Evolutionary conservation across 2,797 vertebrate species (phyloP).

Genomic region (Eulemur albifrons): DNA sequence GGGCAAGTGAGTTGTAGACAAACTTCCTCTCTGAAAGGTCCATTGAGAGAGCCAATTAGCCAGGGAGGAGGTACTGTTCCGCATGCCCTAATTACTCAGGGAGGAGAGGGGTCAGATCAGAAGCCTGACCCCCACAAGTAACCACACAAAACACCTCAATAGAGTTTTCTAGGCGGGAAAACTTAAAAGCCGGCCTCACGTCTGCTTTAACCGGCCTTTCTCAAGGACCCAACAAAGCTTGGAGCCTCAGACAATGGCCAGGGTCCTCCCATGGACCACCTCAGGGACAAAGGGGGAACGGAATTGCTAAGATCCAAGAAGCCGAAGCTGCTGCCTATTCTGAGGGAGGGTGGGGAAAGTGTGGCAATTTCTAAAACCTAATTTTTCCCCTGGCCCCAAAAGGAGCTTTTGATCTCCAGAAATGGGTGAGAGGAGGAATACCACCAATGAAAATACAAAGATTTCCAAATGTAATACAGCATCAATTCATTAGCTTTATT

Average conservation of each 20-base stretch:
- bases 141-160: slow-evolving; percentile 74
- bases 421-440: background rate
- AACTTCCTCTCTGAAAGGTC: slow-evolving; percentile 54
- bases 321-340: slow-evolving; percentile 22
- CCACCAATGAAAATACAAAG: slow-evolving; percentile 32
- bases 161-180: slow-evolving; percentile 72
- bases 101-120: slow-evolving; percentile 70
- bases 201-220: slow-evolving; percentile 68
- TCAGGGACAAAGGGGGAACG: slow-evolving; percentile 64
- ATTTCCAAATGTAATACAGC: background rate
- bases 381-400: slow-evolving; percentile 72
- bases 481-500: slow-evolving; percentile 8
- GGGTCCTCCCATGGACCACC: slow-evolving; percentile 76
- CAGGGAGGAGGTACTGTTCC: slow-evolving; percentile 70
- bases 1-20: slow-evolving; percentile 49
- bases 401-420: slow-evolving; percentile 69
- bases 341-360: slow-evolving; percentile 59
- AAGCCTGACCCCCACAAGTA: slow-evolving; percentile 69
- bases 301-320: slow-evolving; percentile 59
- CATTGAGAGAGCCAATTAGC: slow-evolving; percentile 74
- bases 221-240: slow-evolving; percentile 66
- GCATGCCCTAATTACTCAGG: slow-evolving; percentile 45
- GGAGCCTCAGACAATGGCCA: slow-evolving; percentile 56
- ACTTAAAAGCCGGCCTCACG: slow-evolving; percentile 44
- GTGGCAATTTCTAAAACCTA: slow-evolving; percentile 79